Evolutionary conservation across 2,113 vertebrate species (phyloP).

Genomic region (Neotragus pygmaeus): DNA sequence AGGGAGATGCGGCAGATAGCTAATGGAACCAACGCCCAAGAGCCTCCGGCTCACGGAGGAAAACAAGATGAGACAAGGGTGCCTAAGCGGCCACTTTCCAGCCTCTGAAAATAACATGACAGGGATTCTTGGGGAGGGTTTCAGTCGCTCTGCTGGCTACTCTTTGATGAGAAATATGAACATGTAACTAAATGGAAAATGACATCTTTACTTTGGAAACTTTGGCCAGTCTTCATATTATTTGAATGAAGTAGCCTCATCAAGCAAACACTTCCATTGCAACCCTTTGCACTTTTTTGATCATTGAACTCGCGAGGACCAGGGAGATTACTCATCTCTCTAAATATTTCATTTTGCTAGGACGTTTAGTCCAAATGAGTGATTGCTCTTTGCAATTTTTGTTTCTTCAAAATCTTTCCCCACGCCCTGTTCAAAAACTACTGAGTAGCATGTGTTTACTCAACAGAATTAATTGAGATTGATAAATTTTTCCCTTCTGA

Average conservation of each 20-base stretch:
- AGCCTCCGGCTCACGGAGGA: neutral
- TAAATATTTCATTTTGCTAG: conserved; percentile 17
- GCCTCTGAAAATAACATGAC: neutral
- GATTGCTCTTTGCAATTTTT: neutral
- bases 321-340: neutral
- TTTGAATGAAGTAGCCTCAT: neutral
- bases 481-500: neutral
- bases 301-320: neutral
- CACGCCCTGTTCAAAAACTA: neutral
- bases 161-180: conserved; percentile 44
- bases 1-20: conserved; percentile 60
- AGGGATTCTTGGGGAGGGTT: neutral
- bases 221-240: neutral
- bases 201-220: conserved; percentile 18
- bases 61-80: conserved; percentile 54
- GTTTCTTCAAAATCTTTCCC: conserved; percentile 25
- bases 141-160: neutral
- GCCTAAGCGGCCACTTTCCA: neutral
- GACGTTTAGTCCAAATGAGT: neutral
- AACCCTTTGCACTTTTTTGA: neutral
- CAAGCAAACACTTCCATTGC: neutral
- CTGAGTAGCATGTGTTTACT: neutral
- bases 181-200: neutral
- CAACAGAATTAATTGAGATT: neutral
- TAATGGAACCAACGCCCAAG: conserved; percentile 80